phyloP scores from a whole-genome alignment of 2,888 invertebrate genomes.

The Meiosimyza decipiens region DNA sequence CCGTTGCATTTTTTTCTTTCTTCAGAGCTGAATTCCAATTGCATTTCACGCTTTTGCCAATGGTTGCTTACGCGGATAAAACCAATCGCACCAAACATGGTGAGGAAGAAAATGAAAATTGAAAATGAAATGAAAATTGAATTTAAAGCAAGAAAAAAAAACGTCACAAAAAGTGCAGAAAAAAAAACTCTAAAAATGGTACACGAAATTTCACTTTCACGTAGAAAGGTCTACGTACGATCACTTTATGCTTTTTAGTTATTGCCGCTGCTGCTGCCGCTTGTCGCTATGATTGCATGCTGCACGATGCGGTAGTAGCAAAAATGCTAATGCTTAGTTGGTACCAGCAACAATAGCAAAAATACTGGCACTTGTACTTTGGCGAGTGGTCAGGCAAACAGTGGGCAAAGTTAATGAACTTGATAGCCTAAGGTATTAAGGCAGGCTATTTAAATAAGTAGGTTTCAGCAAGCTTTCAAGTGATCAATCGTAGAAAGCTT shows the following conservation, averaged over 20 bases:
- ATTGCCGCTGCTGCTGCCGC: neutral
- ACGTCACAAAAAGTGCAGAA: neutral
- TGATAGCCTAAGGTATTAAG: neutral
- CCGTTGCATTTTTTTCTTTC: slow-evolving; percentile 48
- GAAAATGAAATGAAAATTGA: slow-evolving; percentile 21
- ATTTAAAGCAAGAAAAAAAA: neutral
- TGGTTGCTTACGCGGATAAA: slow-evolving; percentile 60
- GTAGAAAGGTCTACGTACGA: slow-evolving; percentile 58
- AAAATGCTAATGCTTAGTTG: slow-evolving; percentile 57
- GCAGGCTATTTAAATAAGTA: neutral
- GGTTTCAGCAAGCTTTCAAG: too few relatives aligned
- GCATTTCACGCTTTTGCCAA: slow-evolving; percentile 46
- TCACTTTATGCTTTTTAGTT: neutral
- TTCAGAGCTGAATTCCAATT: slow-evolving; percentile 59
- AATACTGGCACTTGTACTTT: slow-evolving; percentile 3
- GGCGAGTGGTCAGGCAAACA: neutral
- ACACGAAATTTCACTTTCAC: slow-evolving; percentile 61
- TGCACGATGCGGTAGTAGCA: slow-evolving; percentile 1
- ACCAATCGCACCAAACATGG: slow-evolving; percentile 46
- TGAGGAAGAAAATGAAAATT: slow-evolving; percentile 45
- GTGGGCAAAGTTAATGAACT: too few relatives aligned
- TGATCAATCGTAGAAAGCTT: too few relatives aligned
- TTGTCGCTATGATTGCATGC: neutral
- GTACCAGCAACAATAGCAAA: slow-evolving; percentile 49
- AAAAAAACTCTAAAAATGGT: neutral